Conservation (phyloP, 2,113 vertebrate genomes). For the Electrona antarctica region DNA sequence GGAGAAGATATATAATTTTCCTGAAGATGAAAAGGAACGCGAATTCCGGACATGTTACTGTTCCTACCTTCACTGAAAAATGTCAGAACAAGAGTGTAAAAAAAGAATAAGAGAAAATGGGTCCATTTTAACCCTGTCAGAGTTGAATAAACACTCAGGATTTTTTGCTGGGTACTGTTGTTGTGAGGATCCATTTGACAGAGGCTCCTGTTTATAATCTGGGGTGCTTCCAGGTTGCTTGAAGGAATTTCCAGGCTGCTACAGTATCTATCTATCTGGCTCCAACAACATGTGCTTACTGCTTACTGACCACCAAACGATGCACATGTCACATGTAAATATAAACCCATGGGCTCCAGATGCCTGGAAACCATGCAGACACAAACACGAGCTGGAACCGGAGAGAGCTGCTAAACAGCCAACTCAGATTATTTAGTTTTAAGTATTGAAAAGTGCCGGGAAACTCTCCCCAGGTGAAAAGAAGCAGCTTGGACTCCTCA, state of each 20-base stretch:
- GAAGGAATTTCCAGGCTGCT: conserved; percentile 34
- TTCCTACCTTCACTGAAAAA: conserved; percentile 17
- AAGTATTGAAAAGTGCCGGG: too few relatives aligned
- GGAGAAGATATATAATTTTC: conserved; percentile 59
- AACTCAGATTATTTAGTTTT: too few relatives aligned
- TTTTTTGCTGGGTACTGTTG: conserved; percentile 7
- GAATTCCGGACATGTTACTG: conserved; percentile 54
- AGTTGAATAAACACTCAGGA: too few relatives aligned
- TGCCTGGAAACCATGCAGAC: conserved; percentile 42
- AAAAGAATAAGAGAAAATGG: too few relatives aligned
- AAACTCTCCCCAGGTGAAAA: too few relatives aligned
- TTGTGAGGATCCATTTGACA: conserved; percentile 33
- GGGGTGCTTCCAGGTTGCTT: conserved; percentile 45
- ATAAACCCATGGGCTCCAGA: conserved; percentile 29
- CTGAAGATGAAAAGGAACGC: conserved; percentile 53
- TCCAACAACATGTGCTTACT: not conserved
- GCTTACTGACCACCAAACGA: conserved; percentile 22
- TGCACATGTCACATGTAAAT: conserved; percentile 49
- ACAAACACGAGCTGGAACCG: conserved; percentile 37
- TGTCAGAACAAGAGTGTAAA: too few relatives aligned
- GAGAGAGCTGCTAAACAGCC: conserved; percentile 26
- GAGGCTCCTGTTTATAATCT: conserved; percentile 37
- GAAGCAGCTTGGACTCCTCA: too few relatives aligned
- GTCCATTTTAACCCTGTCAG: too few relatives aligned
- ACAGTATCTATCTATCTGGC: too few relatives aligned